Percentiles rank a stretch among this genome's conserved stretches.
Evolutionary conservation across 1,140 invertebrate species (phyloP).

Genomic region (Hyposmocoma kahamanoa): DNA sequence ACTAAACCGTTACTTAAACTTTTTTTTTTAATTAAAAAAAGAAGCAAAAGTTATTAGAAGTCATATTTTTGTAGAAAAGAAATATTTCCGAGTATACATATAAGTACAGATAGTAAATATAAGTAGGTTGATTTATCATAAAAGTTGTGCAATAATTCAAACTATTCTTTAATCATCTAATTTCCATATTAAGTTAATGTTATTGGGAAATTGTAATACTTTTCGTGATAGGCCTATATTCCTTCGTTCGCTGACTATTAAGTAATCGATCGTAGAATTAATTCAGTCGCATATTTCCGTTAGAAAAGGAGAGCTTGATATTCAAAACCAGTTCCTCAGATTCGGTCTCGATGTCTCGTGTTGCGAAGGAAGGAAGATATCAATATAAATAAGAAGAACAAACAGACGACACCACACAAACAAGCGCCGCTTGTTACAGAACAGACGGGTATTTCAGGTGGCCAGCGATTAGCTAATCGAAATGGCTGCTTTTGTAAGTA

Average conservation of each 20-base stretch:
- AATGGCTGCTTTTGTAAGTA: constrained; percentile 68
- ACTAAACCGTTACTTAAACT: no score
- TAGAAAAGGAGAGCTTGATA: constrained; percentile 50
- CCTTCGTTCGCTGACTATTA: constrained; percentile 30
- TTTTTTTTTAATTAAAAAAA: no score
- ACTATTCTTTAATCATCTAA: constrained; percentile 11
- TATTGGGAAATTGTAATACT: constrained; percentile 25
- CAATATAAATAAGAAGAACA: constrained; percentile 63
- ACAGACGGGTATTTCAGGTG: constrained; percentile 44
- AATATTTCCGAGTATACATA: no score
- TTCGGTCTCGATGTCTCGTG: constrained; percentile 36
- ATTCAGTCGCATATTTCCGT: constrained; percentile 50
- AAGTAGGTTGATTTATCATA: no score
- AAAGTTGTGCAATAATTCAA: neutral
- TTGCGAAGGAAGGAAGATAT: constrained; percentile 24
- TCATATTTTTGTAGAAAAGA: no score
- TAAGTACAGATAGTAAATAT: no score
- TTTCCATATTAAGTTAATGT: constrained; percentile 6
- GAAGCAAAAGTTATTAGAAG: no score
- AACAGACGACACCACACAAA: constrained; percentile 41
- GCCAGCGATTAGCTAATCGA: constrained; percentile 68
- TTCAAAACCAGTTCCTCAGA: constrained; percentile 43
- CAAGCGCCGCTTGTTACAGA: constrained; percentile 51
- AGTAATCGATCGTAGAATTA: constrained; percentile 49
- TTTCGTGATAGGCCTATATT: constrained; percentile 27